These are phyloP conservation scores for Caenorhabditis angaria DNA, from an alignment of 2,888 invertebrate genomes.

Conservation along the genomic window DNA sequence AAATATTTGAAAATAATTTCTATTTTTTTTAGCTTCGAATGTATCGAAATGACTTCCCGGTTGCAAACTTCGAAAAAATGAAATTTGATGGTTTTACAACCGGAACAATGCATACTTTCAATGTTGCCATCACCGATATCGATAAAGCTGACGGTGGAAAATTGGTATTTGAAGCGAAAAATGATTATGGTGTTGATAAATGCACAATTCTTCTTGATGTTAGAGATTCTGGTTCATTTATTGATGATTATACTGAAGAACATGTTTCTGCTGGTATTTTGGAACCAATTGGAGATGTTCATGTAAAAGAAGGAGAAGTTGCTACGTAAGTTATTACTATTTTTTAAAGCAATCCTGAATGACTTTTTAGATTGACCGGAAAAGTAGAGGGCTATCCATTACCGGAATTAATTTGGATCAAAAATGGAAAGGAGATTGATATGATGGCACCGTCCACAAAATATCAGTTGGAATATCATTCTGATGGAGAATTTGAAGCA, in stretches of 20 bases:
- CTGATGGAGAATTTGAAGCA: constrained; percentile 75
- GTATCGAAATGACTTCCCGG: constrained; percentile 41
- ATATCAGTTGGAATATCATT: constrained; percentile 47
- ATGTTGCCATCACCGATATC: constrained; percentile 48
- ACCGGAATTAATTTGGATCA: constrained; percentile 66
- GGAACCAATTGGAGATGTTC: constrained; percentile 35
- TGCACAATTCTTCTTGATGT: constrained; percentile 44
- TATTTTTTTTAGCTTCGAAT: constrained; percentile 30
- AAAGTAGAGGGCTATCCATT: constrained; percentile 70
- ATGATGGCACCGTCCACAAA: constrained; percentile 46
- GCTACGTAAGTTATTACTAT: constrained; percentile 15
- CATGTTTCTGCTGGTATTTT: constrained; percentile 48
- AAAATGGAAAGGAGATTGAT: constrained; percentile 65
- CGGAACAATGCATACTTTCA: constrained; percentile 37
- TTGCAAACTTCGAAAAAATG: constrained; percentile 45
- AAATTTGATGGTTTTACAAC: constrained; percentile 38
- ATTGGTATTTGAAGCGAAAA: constrained; percentile 47
- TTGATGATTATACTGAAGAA: constrained; percentile 26
- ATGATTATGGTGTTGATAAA: constrained; percentile 41
- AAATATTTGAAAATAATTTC: constrained; percentile 4
- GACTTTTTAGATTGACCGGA: constrained; percentile 60
- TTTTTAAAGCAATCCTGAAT: no score
- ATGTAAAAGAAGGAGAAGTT: constrained; percentile 53
- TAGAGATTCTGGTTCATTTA: constrained; percentile 32
- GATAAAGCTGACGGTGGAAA: constrained; percentile 51